Conservation (phyloP, 2,797 vertebrate genomes). For the Etheostoma nigrum region DNA sequence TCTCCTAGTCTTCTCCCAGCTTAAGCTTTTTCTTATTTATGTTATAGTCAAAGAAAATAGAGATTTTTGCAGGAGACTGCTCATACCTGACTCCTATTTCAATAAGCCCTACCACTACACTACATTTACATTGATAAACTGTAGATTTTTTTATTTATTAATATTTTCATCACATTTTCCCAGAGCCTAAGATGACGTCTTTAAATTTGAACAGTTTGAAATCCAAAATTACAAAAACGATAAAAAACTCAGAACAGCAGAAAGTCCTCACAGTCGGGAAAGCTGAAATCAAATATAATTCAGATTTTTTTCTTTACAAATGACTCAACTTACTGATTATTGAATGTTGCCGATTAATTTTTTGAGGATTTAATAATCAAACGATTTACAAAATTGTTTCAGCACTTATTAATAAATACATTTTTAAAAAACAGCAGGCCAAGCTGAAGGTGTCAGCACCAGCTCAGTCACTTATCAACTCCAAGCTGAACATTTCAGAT, state of each 20-base stretch:
- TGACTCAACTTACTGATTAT: background rate
- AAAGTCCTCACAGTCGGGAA: background rate
- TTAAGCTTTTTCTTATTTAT: constrained; percentile 72
- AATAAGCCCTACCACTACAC: background rate
- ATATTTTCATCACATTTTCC: background rate
- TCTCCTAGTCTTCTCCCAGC: constrained; percentile 71
- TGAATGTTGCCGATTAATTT: background rate
- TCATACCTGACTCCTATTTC: constrained; percentile 27
- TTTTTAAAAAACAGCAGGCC: background rate
- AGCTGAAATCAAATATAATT: background rate
- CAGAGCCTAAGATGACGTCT: background rate
- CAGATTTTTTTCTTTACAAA: background rate
- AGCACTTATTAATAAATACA: background rate
- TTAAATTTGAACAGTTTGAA: background rate
- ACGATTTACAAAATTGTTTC: background rate
- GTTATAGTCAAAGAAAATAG: constrained; percentile 49
- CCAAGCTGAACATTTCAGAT: constrained; percentile 20
- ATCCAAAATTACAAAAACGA: background rate
- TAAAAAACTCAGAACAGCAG: background rate
- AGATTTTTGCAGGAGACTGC: constrained; percentile 23
- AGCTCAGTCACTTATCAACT: background rate
- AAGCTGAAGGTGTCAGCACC: background rate
- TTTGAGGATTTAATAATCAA: background rate
- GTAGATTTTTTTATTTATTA: background rate
- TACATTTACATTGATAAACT: background rate